Evolutionary conservation across 2,113 vertebrate species (phyloP).

Genomic region (Tychaedon coryphoeus): DNA sequence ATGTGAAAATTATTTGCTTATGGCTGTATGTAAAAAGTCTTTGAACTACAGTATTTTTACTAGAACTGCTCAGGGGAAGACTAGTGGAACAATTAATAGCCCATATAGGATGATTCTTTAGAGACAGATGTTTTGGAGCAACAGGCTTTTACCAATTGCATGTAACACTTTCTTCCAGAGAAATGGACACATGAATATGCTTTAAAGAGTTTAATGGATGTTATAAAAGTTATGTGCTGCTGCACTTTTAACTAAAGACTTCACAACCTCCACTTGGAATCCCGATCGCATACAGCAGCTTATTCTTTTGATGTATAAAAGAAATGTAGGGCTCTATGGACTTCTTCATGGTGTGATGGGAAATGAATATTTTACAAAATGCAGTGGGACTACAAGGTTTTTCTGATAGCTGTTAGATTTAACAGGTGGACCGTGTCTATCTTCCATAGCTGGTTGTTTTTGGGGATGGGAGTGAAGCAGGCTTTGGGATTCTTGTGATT

Average conservation of each 20-base stretch:
- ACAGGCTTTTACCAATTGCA: not conserved
- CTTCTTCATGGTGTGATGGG: not conserved
- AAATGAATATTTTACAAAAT: not conserved
- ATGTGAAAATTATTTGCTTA: not conserved
- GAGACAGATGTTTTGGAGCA: not conserved
- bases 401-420: not conserved
- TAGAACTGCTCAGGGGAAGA: not conserved
- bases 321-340: not conserved
- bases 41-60: not conserved
- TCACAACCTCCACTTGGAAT: not conserved
- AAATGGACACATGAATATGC: not conserved
- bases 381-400: not conserved
- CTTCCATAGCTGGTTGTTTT: not conserved
- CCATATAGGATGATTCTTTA: not conserved
- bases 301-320: not conserved
- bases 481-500: not conserved
- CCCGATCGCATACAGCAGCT: not conserved
- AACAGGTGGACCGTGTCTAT: constrained; percentile 51
- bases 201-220: constrained; percentile 1
- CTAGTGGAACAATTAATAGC: not conserved
- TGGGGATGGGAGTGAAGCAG: not conserved
- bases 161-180: not conserved
- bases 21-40: not conserved
- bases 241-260: not conserved
- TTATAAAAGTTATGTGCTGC: constrained; percentile 6